A percentile compares a stretch with the other conserved stretches of the same genome.
Conservation (phyloP, 2,113 vertebrate species). For the Neolamprologus sp. region DNA sequence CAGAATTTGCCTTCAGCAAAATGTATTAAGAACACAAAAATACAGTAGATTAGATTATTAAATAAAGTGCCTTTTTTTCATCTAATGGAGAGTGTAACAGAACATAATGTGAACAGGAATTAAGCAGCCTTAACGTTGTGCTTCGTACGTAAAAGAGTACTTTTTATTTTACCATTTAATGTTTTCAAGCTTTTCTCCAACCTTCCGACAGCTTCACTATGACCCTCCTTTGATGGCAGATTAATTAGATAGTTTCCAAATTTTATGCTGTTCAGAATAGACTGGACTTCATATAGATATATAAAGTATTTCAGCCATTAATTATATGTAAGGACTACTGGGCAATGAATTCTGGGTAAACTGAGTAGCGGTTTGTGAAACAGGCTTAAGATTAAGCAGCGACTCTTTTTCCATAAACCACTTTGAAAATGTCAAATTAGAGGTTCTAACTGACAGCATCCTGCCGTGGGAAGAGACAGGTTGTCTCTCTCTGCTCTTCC, state of each 20-base stretch:
- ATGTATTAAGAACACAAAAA: background rate
- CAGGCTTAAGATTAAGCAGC: background rate
- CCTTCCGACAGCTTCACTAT: background rate
- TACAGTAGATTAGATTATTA: background rate
- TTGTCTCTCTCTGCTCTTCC: background rate
- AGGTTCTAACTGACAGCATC: background rate
- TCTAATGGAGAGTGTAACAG: background rate
- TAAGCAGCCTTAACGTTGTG: background rate
- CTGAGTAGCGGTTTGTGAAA: background rate
- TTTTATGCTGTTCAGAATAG: background rate
- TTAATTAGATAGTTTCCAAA: background rate
- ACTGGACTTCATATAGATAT: background rate
- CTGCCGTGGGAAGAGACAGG: background rate
- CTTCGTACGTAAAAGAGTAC: background rate
- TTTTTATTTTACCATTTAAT: background rate
- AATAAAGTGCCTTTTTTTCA: background rate
- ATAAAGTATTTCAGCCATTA: background rate
- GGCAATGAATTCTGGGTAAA: background rate
- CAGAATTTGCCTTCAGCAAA: background rate
- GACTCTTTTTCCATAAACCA: background rate
- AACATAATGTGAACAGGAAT: background rate
- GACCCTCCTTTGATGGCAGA: background rate
- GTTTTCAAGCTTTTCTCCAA: background rate
- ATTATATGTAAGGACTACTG: background rate
- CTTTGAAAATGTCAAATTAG: background rate